A percentile compares a stretch with the other conserved stretches of the same genome.
phyloP scores from a whole-genome alignment of 2,113 vertebrate species.

The Oenanthe oenanthe region DNA sequence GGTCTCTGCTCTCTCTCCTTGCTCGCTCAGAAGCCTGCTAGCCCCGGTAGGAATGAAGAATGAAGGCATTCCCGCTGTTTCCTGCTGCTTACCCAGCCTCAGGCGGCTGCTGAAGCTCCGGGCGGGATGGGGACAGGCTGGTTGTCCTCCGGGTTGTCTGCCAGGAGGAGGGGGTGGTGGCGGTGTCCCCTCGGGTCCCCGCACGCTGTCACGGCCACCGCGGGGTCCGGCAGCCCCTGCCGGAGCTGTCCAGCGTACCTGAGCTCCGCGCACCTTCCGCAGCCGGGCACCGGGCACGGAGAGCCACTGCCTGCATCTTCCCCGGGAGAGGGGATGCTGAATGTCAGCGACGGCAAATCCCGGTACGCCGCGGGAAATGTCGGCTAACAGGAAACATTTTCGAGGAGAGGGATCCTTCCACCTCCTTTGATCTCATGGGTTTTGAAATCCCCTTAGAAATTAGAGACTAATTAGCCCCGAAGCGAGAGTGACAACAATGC shows the following conservation, averaged over 20 bases:
- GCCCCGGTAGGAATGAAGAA: fast-evolving
- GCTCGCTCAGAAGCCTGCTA: background rate
- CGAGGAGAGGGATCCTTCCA: background rate
- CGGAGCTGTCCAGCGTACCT: constrained; percentile 77
- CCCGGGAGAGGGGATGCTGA: background rate
- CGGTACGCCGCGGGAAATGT: background rate
- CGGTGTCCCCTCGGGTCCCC: background rate
- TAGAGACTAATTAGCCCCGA: background rate
- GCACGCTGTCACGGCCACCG: background rate
- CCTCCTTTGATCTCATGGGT: background rate
- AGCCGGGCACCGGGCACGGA: fast-evolving
- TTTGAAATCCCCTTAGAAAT: constrained; percentile 24
- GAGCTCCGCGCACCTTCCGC: background rate
- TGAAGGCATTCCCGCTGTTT: fast-evolving
- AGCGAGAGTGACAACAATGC: background rate
- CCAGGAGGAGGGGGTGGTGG: fast-evolving
- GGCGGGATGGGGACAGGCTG: background rate
- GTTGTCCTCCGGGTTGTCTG: fast-evolving
- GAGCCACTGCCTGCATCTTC: fast-evolving
- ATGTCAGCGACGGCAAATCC: background rate
- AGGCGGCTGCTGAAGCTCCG: fast-evolving
- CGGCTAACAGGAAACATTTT: background rate
- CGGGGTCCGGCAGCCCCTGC: background rate
- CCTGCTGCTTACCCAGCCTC: fast-evolving
- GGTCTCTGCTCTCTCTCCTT: background rate